Percentiles rank a stretch among this genome's conserved stretches.
Evolutionary conservation across 2,888 invertebrate genomes (phyloP).

Genomic region (Galerucella nymphaeae): DNA sequence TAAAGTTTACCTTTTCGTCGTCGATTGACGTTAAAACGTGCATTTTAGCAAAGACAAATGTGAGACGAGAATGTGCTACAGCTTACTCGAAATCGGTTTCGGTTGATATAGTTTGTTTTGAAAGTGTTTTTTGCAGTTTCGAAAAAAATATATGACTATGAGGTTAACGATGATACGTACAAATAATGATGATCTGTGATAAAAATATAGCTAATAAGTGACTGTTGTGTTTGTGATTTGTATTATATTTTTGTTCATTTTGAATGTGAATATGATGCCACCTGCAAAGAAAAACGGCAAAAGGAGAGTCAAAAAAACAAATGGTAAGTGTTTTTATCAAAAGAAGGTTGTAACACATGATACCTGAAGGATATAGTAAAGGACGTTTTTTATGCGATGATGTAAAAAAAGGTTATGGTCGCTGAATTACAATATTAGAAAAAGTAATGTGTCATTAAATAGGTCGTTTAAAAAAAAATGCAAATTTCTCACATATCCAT

Average conservation of each 20-base stretch:
- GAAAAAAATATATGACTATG: conserved; percentile 3
- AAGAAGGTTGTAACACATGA: neutral
- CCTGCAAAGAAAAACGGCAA: conserved; percentile 54
- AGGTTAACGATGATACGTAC: conserved; percentile 31
- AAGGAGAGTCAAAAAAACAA: conserved; percentile 58
- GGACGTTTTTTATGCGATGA: too few species aligned
- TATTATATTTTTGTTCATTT: conserved; percentile 6
- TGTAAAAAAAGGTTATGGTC: too few species aligned
- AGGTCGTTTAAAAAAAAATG: too few species aligned
- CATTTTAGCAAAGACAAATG: conserved; percentile 41
- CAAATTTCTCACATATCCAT: too few species aligned
- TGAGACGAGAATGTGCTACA: conserved; percentile 49
- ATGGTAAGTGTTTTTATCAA: conserved; percentile 52
- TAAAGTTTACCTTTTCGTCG: conserved; percentile 20
- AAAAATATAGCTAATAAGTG: conserved; percentile 30
- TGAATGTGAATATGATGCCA: conserved; percentile 48
- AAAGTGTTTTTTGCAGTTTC: conserved; percentile 28
- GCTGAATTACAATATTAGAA: too few species aligned
- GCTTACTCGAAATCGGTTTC: conserved; percentile 48
- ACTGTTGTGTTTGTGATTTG: conserved; percentile 33
- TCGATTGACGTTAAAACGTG: conserved; percentile 16
- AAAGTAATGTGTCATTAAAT: too few species aligned
- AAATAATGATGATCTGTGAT: conserved; percentile 32
- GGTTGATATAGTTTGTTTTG: conserved; percentile 43
- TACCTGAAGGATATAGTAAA: too few species aligned